These are phyloP conservation scores for Salminus brasiliensis DNA, from an alignment of 2,113 vertebrate species.

Conservation along the genomic window DNA sequence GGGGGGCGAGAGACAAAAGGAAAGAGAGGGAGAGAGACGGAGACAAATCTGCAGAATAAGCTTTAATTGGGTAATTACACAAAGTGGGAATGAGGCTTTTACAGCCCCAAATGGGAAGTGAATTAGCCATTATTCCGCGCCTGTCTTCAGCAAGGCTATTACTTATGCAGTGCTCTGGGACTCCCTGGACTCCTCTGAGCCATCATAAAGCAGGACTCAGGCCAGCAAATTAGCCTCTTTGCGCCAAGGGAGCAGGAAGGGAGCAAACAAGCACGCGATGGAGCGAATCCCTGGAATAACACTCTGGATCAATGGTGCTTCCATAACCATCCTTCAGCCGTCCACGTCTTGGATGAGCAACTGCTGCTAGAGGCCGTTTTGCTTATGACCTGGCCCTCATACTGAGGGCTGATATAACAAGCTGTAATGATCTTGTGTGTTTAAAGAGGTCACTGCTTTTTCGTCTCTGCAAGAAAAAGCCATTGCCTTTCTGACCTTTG, in stretches of 20 bases:
- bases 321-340: background rate
- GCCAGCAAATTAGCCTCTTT: conserved; percentile 68
- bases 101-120: conserved; percentile 64
- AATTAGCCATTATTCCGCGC: conserved; percentile 69
- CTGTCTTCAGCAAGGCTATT: conserved; percentile 64
- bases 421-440: conserved; percentile 27
- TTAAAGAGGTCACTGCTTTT: background rate
- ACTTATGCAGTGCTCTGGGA: conserved; percentile 59
- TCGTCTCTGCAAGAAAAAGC: conserved; percentile 7
- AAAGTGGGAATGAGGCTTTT: conserved; percentile 65
- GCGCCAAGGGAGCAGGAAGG: conserved; percentile 48
- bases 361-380: conserved; percentile 3
- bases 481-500: conserved; percentile 35
- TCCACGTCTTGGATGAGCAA: conserved; percentile 5
- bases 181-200: conserved; percentile 10
- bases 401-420: conserved; percentile 9
- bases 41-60: conserved; percentile 64
- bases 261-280: conserved; percentile 23
- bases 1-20: conserved; percentile 20
- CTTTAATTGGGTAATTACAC: conserved; percentile 72
- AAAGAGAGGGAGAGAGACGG: conserved; percentile 43
- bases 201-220: conserved; percentile 28
- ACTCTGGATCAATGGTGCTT: conserved; percentile 11
- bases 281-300: background rate
- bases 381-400: conserved; percentile 22